Evolutionary conservation across 92 coral and sea anemone genomes (phyloP).

Genomic region (Phymanthus crucifer): DNA sequence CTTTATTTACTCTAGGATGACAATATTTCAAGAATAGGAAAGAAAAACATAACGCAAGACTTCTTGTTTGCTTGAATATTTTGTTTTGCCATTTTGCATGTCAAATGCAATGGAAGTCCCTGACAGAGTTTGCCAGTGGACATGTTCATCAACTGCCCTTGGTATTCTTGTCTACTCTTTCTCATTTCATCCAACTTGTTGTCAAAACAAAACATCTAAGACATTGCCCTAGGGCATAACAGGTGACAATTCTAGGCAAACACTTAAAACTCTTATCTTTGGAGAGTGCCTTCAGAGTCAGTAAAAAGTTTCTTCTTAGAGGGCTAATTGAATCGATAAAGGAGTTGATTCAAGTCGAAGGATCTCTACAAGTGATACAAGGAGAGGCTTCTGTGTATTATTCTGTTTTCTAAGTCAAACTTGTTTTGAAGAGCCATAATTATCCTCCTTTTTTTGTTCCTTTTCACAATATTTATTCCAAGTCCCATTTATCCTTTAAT

Average conservation of each 20-base stretch:
- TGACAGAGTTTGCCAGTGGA: neutral
- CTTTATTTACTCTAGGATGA: too few relatives aligned
- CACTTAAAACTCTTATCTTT: conserved; percentile 17
- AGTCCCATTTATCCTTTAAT: neutral
- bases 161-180: neutral
- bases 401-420: neutral
- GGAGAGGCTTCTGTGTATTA: neutral
- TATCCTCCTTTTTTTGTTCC: neutral
- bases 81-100: neutral
- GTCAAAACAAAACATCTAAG: neutral
- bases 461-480: too few relatives aligned
- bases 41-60: too few relatives aligned
- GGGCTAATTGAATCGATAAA: neutral
- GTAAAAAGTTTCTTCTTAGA: conserved; percentile 7
- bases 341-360: neutral
- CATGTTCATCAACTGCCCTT: conserved; percentile 1
- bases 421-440: neutral
- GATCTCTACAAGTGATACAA: conserved; percentile 6
- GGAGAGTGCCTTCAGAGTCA: conserved; percentile 14
- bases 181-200: neutral
- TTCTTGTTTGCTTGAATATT: too few relatives aligned
- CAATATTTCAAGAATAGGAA: too few relatives aligned
- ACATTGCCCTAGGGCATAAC: conserved; percentile 21
- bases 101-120: neutral
- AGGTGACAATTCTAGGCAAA: conserved; percentile 15